Evolutionary conservation across 2,888 invertebrate species (phyloP), one percentile per base, ranked within the genome.

Genomic region (Carabus problematicus): DNA sequence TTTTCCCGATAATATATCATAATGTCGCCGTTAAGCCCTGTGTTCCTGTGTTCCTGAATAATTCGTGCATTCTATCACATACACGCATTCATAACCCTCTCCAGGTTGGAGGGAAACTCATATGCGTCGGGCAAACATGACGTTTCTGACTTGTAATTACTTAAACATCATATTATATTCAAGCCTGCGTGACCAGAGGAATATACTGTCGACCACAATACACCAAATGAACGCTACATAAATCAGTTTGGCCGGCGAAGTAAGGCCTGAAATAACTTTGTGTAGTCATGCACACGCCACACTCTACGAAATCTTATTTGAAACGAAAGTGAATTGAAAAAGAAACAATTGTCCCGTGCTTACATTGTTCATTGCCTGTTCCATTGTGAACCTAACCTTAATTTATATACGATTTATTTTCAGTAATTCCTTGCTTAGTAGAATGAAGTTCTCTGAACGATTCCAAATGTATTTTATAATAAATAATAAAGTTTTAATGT

Each of bases 71-170:
- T 61, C 49, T 61, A 49, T 61, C 61, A 47, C 16, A 39, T 39
- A 45, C 55, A 64, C 43, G 16, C 52, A 12, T 52, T 52, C 52
- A 16, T 19, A 52, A 29, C 29, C 11, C 16, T n/a, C n/a, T n/a
- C n/a, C n/a, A n/a, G n/a, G n/a, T n/a, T n/a, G n/a, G n/a, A n/a
- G 47, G n/a, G 12, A 42, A 55, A 64, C 54, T 19, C 19, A 63
- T 43, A 40, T 43, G 45, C 55, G 55, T 54, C 55, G 29, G 39
- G 29, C 9, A 29, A 56, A 64, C 64, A 64, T 54, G 64, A 64
- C 55, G 56, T 64, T 64, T 55, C 56, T 64, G 64, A 64, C 64
- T 64, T 39, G 64, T 56, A 64, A 64, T 64, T 56, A 64, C 55
- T n/a, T 45, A 64, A 64, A 64, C 45, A 56, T 56, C 41, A 54